Base-by-base conservation (phyloP, 2,797 vertebrate species). In the Lutjanus argentimaculatus region DNA sequence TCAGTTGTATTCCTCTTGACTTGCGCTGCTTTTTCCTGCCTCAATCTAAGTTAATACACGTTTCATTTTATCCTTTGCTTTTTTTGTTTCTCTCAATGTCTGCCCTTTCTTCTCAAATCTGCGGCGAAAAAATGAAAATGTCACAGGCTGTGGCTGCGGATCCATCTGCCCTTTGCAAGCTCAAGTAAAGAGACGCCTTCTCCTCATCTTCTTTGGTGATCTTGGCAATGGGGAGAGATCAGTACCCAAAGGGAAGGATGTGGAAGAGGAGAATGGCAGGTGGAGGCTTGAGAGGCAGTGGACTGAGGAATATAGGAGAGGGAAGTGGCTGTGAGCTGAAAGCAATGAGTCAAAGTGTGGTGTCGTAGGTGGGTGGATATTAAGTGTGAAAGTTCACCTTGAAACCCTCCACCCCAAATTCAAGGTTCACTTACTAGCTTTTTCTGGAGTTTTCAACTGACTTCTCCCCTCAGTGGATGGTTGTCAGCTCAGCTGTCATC, bases 71-170 rank as follows among this genome's bases (percentile, higher is more conserved):
- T 75, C 51, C 10, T 30, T 3, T 57, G 11, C 48, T 11, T 80
- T 55, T 73, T 79, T 83, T 67, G 46, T 82, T 84, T 85, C 72
- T 67, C 69, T 79, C 62, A 19, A 42, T 72, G 46, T 77, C 52
- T 87, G 80, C 53, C 75, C 61, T 80, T 89, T 82, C 57, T 72
- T 80, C 59, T 79, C 43, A 84, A 83, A 85, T 82, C 40, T 72
- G 53, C 48, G 3, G 59, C 6, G n/a, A 61, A 82, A 77, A 83
- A 36, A 72, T 40, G 76, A 57, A 83, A 88, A 91, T 84, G 81
- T 80, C 86, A 84, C 66, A 59, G 53, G 40, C 59, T 21, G 45
- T 10, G 66, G 66, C 72, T 75, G 76, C 59, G 16, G 71, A 84
- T 86, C 58, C 40, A 57, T 85, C 72, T 83, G 75, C 69, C 75